These are phyloP conservation scores for Gymnodraco acuticeps DNA, from an alignment of 2,797 vertebrate genomes.

Conservation along the genomic window DNA sequence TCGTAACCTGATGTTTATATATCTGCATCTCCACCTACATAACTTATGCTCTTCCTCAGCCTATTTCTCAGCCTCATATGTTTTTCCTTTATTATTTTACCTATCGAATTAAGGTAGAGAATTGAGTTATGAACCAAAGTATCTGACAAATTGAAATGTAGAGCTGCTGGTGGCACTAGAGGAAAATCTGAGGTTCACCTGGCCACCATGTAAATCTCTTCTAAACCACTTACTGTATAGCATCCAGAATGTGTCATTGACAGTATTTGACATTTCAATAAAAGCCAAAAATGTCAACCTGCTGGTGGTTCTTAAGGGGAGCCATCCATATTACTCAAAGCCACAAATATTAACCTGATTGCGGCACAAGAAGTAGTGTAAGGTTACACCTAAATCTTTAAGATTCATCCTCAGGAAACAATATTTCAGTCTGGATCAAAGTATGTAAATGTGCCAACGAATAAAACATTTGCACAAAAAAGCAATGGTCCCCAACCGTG, in stretches of 20 bases:
- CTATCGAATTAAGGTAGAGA: too few species aligned
- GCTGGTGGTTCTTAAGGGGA: too few species aligned
- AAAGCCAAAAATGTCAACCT: too few species aligned
- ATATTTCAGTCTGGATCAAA: neutral
- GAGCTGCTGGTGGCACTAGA: too few species aligned
- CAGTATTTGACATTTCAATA: too few species aligned
- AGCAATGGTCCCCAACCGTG: neutral
- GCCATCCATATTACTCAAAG: too few species aligned
- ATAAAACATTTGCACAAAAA: neutral
- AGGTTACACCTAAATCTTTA: neutral
- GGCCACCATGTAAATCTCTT: too few species aligned
- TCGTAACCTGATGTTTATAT: slow-evolving; percentile 1
- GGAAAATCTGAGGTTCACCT: too few species aligned
- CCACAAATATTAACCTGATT: neutral
- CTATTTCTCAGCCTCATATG: neutral
- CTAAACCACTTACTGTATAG: too few species aligned
- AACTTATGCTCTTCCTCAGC: neutral
- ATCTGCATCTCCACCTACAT: neutral
- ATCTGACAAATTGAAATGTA: too few species aligned
- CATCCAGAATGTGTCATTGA: too few species aligned
- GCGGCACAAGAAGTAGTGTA: neutral
- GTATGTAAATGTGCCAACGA: neutral
- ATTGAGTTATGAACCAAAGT: too few species aligned
- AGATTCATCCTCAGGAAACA: neutral
- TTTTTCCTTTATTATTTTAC: neutral